Percentiles rank a stretch among this genome's conserved stretches.
Evolutionary conservation across 2,113 vertebrate genomes (phyloP).

Genomic region (Sylvilagus bachmani): DNA sequence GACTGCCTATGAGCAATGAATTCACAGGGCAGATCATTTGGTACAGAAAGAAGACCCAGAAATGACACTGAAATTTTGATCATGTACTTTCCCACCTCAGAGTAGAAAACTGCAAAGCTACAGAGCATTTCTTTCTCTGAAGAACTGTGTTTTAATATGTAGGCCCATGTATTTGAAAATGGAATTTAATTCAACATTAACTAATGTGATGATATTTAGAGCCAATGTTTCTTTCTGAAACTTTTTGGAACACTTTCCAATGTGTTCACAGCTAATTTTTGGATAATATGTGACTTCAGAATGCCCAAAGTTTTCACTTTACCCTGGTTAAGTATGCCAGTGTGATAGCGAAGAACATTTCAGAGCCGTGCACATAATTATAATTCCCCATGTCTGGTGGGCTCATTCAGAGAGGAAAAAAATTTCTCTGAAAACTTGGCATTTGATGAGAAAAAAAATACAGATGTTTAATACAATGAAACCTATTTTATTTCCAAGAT

Average conservation of each 20-base stretch:
- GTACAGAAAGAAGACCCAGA: background rate
- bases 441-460: conserved; percentile 70
- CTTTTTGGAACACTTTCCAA: conserved; percentile 50
- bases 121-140: conserved; percentile 14
- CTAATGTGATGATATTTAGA: background rate
- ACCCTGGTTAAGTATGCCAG: conserved; percentile 55
- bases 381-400: conserved; percentile 36
- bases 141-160: background rate
- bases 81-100: conserved; percentile 2
- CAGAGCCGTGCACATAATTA: conserved; percentile 49
- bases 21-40: background rate
- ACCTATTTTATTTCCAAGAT: conserved; percentile 75
- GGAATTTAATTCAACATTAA: conserved; percentile 37
- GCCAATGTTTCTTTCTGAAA: background rate
- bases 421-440: conserved; percentile 64
- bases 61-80: background rate
- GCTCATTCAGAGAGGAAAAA: conserved; percentile 62
- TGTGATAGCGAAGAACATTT: conserved; percentile 37
- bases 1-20: background rate
- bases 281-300: background rate
- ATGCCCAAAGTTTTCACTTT: conserved; percentile 22
- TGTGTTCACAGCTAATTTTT: background rate
- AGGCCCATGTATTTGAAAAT: conserved; percentile 26
- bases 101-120: background rate
- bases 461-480: conserved; percentile 75